Conservation (phyloP, 2,888 invertebrate genomes). For the Caenorhabditis sp. region DNA sequence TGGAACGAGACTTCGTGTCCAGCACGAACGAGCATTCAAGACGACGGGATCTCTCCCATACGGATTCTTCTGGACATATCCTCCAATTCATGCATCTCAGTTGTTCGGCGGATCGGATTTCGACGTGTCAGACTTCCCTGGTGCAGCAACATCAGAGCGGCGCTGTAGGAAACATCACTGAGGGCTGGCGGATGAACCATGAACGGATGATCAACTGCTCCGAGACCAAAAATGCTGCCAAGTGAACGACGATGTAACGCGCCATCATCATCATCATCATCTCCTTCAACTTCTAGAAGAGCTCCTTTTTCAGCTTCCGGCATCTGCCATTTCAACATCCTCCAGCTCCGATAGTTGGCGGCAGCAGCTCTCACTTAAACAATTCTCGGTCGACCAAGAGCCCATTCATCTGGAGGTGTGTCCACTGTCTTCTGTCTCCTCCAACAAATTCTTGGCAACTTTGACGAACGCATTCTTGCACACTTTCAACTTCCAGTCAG, state of each 20-base stretch:
- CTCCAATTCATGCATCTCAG: slow-evolving; percentile 34
- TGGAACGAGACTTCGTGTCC: slow-evolving; percentile 8
- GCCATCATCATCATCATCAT: slow-evolving; percentile 63
- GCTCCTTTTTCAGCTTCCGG: slow-evolving; percentile 24
- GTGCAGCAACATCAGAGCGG: slow-evolving; percentile 21
- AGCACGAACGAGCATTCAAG: slow-evolving; percentile 40
- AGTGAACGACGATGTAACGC: slow-evolving; percentile 63
- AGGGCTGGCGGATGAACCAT: slow-evolving; percentile 47
- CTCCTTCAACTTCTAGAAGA: slow-evolving; percentile 77
- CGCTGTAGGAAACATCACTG: slow-evolving; percentile 12
- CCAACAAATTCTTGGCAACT: slow-evolving; percentile 52
- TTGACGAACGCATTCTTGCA: slow-evolving; percentile 67
- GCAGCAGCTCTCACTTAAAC: not conserved
- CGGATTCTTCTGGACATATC: slow-evolving; percentile 20
- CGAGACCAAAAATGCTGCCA: slow-evolving; percentile 1
- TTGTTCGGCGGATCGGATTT: slow-evolving; percentile 57
- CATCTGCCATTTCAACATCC: not conserved
- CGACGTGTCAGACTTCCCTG: slow-evolving; percentile 42
- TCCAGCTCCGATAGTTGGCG: not conserved
- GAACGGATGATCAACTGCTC: slow-evolving; percentile 65
- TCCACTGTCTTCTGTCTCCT: slow-evolving; percentile 29
- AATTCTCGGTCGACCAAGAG: slow-evolving; percentile 14
- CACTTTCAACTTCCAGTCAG: slow-evolving; percentile 53
- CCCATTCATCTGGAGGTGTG: slow-evolving; percentile 24
- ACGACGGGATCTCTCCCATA: slow-evolving; percentile 27